A percentile compares a stretch with the other conserved stretches of the same genome.
Conservation (phyloP, 64 coral and sea anemone genomes). For the Cladopsammia gracilis region DNA sequence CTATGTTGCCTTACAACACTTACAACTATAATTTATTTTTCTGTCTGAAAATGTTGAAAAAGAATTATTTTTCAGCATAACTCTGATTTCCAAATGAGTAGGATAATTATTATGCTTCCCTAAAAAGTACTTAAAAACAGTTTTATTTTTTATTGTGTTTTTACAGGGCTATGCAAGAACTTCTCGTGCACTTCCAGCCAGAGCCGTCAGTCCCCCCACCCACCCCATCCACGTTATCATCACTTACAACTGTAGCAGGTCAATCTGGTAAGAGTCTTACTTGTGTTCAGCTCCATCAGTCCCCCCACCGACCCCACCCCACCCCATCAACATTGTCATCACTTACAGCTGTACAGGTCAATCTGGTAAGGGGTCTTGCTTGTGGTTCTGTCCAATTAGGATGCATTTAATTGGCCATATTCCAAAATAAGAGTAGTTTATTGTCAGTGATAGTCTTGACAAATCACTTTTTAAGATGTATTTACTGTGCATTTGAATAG, state of each 20-base stretch:
- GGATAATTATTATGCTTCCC: too few relatives aligned
- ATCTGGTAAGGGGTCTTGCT: not conserved
- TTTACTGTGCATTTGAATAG: too few relatives aligned
- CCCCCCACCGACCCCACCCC: constrained; percentile 3
- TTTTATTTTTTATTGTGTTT: not conserved
- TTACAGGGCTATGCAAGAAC: constrained; percentile 88
- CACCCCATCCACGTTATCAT: constrained; percentile 83
- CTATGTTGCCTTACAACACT: too few relatives aligned
- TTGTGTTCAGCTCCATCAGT: constrained; percentile 45
- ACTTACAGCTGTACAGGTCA: constrained; percentile 39
- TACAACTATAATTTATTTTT: too few relatives aligned
- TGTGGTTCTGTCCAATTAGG: not conserved
- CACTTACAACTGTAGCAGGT: constrained; percentile 42
- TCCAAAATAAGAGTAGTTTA: too few relatives aligned
- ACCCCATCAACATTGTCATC: constrained; percentile 55
- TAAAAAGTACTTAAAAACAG: not conserved
- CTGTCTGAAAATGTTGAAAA: too few relatives aligned
- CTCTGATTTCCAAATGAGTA: too few relatives aligned
- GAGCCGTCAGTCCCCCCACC: constrained; percentile 83
- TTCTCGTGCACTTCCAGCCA: constrained; percentile 85
- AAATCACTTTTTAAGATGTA: too few relatives aligned
- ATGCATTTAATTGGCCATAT: too few relatives aligned
- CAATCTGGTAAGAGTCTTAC: constrained; percentile 13
- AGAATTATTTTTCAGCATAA: too few relatives aligned
- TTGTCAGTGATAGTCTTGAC: too few relatives aligned